Conservation (phyloP, 2,888 invertebrate species). For the Dorcus parallelipipedus region DNA sequence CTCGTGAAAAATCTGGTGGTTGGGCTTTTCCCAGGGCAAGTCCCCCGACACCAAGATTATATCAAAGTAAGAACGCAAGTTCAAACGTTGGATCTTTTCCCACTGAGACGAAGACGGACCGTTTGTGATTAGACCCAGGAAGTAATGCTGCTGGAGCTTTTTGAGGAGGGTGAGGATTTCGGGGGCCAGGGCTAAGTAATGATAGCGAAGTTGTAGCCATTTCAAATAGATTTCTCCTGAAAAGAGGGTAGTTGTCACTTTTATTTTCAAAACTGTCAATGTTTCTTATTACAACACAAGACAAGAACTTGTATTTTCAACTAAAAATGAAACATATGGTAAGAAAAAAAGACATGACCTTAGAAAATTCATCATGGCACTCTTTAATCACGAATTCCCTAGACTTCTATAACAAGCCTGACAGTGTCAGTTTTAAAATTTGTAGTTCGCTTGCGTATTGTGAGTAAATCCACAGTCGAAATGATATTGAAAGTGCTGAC, state of each 20-base stretch:
- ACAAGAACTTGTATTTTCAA: too few relatives aligned
- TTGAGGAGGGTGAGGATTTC: slow-evolving; percentile 68
- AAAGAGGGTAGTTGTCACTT: slow-evolving; percentile 27
- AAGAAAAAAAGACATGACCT: too few relatives aligned
- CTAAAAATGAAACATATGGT: too few relatives aligned
- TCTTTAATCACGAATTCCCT: too few relatives aligned
- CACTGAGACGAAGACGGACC: slow-evolving; percentile 84
- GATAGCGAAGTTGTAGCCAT: slow-evolving; percentile 79
- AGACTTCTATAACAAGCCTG: too few relatives aligned
- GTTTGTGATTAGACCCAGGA: slow-evolving; percentile 79
- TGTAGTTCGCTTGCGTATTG: not conserved
- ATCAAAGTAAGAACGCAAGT: slow-evolving; percentile 71
- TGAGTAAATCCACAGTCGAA: not conserved
- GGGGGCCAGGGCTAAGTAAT: slow-evolving; percentile 65
- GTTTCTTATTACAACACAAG: too few relatives aligned
- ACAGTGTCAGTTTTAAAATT: too few relatives aligned
- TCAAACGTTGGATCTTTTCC: slow-evolving; percentile 77
- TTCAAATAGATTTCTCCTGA: slow-evolving; percentile 68
- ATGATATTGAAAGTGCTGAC: slow-evolving; percentile 46
- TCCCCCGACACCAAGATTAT: slow-evolving; percentile 79
- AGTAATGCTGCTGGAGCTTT: slow-evolving; percentile 68
- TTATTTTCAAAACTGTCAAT: too few relatives aligned
- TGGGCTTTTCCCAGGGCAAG: slow-evolving; percentile 82
- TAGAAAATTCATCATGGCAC: too few relatives aligned
- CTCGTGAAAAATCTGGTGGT: slow-evolving; percentile 75